Base-by-base conservation (phyloP, 2,113 vertebrate genomes). In the Calonectris borealis region DNA sequence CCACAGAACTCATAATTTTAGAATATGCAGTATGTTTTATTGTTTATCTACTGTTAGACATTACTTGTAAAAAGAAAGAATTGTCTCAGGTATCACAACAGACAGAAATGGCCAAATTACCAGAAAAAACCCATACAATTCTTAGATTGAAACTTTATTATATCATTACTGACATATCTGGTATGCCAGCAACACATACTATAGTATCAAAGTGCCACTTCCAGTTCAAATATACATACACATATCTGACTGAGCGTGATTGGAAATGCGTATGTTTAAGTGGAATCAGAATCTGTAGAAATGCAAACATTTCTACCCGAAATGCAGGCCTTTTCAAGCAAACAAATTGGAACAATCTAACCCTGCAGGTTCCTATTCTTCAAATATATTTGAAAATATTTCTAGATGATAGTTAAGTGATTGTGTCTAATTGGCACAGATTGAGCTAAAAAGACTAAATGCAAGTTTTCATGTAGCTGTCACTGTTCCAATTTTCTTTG, bases 231-330 rank as follows among this genome's bases (percentile, higher is more conserved):
- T 26, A 15, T 4, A 61, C 3, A 10, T 17, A 70, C 5, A 22
- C 8, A 12, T 21, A 68, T 15, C 60, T 81, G 26, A 66, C 19
- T 55, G 8, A 34, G 7, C 0, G 5, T 54, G 57, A 93, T 0
- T 66, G 15, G 42, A 93, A 75, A 85, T 0, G 0, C 0, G 0
- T 49, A 44, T 9, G 10, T 44, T 87, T 58, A 38, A 72, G 13
- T 34, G 27, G 34, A 90, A 90, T 65, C 18, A 46, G 32, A 32
- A 70, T 42, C 32, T 20, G 36, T 10, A 57, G 17, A 90, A 72
- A 32, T 20, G 10, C 3, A 70, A 64, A 84, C 6, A 58, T 27
- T 89, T 89, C 36, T 55, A 32, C 65, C 6, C 4, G 16, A 79
- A 83, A 88, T 11, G 20, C 10, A 91, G n/a, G 13, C 16, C 26